phyloP scores from a whole-genome alignment of 2,888 invertebrate species.

The Phragmatobia fuliginosa region DNA sequence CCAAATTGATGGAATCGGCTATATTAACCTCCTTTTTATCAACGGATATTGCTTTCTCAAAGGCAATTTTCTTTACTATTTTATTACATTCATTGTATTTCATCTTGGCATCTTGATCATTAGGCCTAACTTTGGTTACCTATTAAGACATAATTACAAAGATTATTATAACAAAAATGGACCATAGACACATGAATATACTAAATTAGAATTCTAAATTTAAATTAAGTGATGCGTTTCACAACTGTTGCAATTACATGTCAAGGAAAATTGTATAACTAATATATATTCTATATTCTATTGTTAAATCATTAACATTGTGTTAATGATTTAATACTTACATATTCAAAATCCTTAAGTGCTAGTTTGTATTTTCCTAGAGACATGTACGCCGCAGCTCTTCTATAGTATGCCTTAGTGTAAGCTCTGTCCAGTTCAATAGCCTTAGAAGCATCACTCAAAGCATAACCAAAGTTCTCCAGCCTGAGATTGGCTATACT shows the following conservation, averaged over 20 bases:
- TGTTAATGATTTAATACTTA: conserved; percentile 78
- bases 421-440: conserved; percentile 96
- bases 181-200: background rate
- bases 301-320: too few relatives aligned
- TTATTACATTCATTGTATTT: conserved; percentile 98
- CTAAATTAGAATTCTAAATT: background rate
- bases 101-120: conserved; percentile 96
- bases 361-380: conserved; percentile 99
- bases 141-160: conserved; percentile 63
- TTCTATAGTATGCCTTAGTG: conserved; percentile 98
- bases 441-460: conserved; percentile 96
- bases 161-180: background rate
- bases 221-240: background rate
- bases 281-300: too few relatives aligned
- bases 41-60: conserved; percentile 98
- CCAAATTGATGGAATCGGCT: conserved; percentile 95
- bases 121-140: conserved; percentile 97
- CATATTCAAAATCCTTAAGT: conserved; percentile 98
- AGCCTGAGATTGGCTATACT: conserved; percentile 97
- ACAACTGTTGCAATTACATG: background rate
- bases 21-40: conserved; percentile 95
- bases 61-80: conserved; percentile 97
- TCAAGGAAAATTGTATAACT: background rate
- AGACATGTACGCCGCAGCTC: conserved; percentile 99
- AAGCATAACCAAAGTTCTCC: conserved; percentile 98